Base-by-base conservation (phyloP, 92 coral and sea anemone genomes). In the Siderastrea siderea region DNA sequence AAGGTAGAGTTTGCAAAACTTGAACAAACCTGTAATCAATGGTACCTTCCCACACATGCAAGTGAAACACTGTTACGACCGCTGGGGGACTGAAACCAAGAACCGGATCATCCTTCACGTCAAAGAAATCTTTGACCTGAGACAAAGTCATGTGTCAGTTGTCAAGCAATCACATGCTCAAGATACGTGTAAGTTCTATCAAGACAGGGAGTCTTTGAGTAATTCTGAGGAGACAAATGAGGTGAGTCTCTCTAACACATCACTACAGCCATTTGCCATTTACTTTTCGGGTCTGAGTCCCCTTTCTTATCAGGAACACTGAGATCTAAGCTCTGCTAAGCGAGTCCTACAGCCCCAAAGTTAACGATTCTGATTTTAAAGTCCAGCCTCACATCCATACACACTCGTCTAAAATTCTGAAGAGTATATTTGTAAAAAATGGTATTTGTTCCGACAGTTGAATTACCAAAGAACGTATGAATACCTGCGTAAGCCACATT, bases 21-120 rank as follows among this genome's bases (percentile, higher is more conserved):
- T 3, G 10, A 19, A 52, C 81, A 51, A 75, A 97, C 99, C 98
- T 96, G 92, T 98, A 98, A 77, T 98, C 97, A 26, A 98, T 71
- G 17, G 94, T 92, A 50, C 98, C 89, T 79, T 90, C 89, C 99
- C 96, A 98, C 55, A 98, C 90, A 77, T 98, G 99, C 17, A 97
- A 93, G 55, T 98, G 99, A 47, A 98, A 92, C 75, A 98, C 98
- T 6, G 99, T 98, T 50, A 98, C 95, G 0, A 98, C 99, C 54
- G 98, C 94, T 58, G 99, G 99, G 38, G 99, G 93, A 48, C 92
- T 81, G 54, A 95, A 98, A 65, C 99, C 99, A 46, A 98, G 94
- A 48, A 98, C 90, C 51, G 96, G 98, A 63, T 92, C 93, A 82
- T 98, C 99, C 61, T 89, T 92, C 61, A 95, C 99, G 79, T 95